phyloP scores from a whole-genome alignment of 2,113 vertebrate genomes.

The Collichthys lucidus region DNA sequence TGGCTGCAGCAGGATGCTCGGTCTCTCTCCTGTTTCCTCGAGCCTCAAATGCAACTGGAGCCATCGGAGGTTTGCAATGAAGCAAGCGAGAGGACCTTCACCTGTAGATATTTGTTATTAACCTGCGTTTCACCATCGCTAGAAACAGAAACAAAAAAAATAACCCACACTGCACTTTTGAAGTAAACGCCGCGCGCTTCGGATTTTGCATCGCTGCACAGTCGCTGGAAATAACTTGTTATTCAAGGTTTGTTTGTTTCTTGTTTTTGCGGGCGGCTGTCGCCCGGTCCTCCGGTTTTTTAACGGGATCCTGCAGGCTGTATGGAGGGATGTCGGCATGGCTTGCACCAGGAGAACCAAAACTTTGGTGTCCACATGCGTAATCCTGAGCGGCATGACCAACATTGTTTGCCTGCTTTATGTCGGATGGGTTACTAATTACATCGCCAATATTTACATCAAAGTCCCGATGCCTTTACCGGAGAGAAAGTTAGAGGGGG shows the following conservation, averaged over 20 bases:
- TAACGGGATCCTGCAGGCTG: slow-evolving; percentile 80
- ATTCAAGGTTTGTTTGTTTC: slow-evolving; percentile 7
- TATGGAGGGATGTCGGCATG: slow-evolving; percentile 96
- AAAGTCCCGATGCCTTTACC: slow-evolving; percentile 93
- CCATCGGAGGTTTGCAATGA: slow-evolving; percentile 46
- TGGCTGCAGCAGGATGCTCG: slow-evolving; percentile 73
- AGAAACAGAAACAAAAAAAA: not conserved
- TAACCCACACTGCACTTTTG: slow-evolving; percentile 1
- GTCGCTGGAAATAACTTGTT: slow-evolving; percentile 68
- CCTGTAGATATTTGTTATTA: slow-evolving; percentile 70
- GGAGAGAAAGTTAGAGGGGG: slow-evolving; percentile 93
- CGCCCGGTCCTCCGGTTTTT: slow-evolving; percentile 73
- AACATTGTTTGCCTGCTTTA: slow-evolving; percentile 98
- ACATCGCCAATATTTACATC: slow-evolving; percentile 96
- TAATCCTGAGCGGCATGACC: slow-evolving; percentile 98
- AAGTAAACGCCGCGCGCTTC: slow-evolving; percentile 12
- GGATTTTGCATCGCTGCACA: slow-evolving; percentile 43
- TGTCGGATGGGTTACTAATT: slow-evolving; percentile 99
- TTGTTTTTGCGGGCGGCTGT: slow-evolving; percentile 45
- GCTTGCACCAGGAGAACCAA: slow-evolving; percentile 99
- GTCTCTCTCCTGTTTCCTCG: slow-evolving; percentile 45
- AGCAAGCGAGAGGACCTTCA: slow-evolving; percentile 57
- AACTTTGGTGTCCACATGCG: slow-evolving; percentile 99
- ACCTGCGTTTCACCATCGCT: not conserved
- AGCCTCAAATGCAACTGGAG: slow-evolving; percentile 61